A percentile compares a stretch with the other conserved stretches of the same genome.
Evolutionary conservation across 1,140 invertebrate genomes (phyloP).

Genomic region (Telenomus remus): DNA sequence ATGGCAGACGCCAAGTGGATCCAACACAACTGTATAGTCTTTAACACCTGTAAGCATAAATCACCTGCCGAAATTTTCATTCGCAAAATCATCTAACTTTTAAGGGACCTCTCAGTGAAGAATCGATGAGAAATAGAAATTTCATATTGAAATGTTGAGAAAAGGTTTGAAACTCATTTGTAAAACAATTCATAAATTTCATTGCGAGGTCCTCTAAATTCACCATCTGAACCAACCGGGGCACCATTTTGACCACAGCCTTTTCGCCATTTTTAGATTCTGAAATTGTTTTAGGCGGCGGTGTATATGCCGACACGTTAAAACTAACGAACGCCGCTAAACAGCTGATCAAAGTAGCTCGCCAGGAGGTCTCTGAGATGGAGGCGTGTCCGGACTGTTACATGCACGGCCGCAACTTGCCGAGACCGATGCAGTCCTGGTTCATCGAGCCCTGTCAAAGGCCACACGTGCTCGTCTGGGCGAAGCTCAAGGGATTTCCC

Average conservation of each 20-base stretch:
- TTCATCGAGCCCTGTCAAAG: conserved; percentile 92
- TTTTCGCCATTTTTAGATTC: no score
- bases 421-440: conserved; percentile 88
- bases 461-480: conserved; percentile 93
- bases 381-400: conserved; percentile 96
- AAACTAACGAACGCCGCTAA: conserved; percentile 87
- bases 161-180: no score
- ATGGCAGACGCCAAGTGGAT: conserved; percentile 94
- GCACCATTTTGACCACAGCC: no score
- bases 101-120: no score
- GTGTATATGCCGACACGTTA: conserved; percentile 79
- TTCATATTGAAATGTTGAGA: no score
- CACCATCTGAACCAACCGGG: no score
- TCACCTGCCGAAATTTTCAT: no score
- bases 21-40: conserved; percentile 92
- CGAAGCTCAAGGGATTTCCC: conserved; percentile 94
- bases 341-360: conserved; percentile 86
- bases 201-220: no score
- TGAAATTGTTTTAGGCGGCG: conserved; percentile 60
- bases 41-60: conserved; percentile 85
- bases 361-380: conserved; percentile 91
- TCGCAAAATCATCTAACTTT: no score
- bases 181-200: no score
- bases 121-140: no score
- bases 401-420: conserved; percentile 81